phyloP scores from a whole-genome alignment of 1,140 invertebrate species.

The Panagrolaimus sp. region DNA sequence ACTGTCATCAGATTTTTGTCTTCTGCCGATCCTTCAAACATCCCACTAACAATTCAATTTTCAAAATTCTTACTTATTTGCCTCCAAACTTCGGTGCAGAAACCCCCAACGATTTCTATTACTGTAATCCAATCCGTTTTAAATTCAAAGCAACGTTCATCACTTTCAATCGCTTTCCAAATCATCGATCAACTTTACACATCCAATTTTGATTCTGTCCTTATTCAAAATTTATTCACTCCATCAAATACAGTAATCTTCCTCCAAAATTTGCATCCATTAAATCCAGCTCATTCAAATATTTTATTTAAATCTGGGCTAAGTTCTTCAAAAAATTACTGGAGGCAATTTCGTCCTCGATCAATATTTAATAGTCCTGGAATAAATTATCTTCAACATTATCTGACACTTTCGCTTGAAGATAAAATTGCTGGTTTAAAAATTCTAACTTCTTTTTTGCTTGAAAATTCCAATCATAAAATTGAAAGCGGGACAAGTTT shows the following conservation, averaged over 20 bases:
- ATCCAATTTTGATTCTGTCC: not conserved
- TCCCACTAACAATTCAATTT: not conserved
- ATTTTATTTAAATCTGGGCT: not conserved
- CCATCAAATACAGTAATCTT: not conserved
- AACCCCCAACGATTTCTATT: not conserved
- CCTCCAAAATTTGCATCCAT: not conserved
- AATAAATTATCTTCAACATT: not conserved
- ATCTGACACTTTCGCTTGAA: not conserved
- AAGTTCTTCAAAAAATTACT: not conserved
- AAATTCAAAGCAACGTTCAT: not conserved
- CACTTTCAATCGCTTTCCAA: not conserved
- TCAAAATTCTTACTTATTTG: not conserved
- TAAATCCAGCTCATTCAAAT: not conserved
- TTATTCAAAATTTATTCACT: not conserved
- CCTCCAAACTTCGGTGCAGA: no score
- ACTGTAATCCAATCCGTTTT: not conserved
- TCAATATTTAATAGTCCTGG: not conserved
- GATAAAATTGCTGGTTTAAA: not conserved
- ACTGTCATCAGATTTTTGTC: not conserved
- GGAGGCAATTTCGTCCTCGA: not conserved
- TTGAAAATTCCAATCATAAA: not conserved
- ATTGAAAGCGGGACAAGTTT: not conserved
- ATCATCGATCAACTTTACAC: not conserved
- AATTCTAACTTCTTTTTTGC: not conserved
- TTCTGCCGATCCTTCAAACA: not conserved